Evolutionary conservation across 2,888 invertebrate species (phyloP).

Genomic region (Lycia hirtaria): DNA sequence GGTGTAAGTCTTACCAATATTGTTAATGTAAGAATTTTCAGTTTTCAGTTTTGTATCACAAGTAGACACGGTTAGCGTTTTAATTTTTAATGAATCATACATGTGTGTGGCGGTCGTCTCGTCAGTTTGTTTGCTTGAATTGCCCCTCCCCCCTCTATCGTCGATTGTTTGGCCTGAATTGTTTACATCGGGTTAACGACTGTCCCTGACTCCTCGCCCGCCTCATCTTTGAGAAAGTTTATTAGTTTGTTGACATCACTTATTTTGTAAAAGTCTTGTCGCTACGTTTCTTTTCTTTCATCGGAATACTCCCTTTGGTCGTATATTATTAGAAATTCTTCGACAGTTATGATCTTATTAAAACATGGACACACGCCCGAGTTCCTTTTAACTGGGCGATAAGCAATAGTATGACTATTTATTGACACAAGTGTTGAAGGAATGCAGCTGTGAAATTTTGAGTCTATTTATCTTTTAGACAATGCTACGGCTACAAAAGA

Average conservation of each 20-base stretch:
- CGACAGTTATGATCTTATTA: conserved; percentile 26
- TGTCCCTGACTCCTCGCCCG: conserved; percentile 68
- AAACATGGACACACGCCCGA: conserved; percentile 7
- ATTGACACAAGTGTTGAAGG: conserved; percentile 35
- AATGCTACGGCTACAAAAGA: conserved; percentile 13
- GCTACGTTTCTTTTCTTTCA: conserved; percentile 42
- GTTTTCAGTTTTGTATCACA: conserved; percentile 25
- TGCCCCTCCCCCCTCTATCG: conserved; percentile 61
- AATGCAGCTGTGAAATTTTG: conserved; percentile 35
- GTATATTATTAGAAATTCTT: conserved; percentile 30
- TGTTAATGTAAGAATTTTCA: conserved; percentile 22
- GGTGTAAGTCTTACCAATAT: too few species aligned
- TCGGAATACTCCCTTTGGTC: conserved; percentile 35
- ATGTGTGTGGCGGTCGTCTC: conserved; percentile 55
- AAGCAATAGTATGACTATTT: conserved; percentile 21
- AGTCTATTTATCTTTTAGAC: conserved; percentile 27
- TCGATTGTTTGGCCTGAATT: conserved; percentile 72
- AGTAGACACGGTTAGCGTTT: conserved; percentile 43
- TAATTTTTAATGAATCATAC: conserved; percentile 62
- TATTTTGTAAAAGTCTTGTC: conserved; percentile 50
- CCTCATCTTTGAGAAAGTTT: conserved; percentile 60
- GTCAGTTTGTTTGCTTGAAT: conserved; percentile 59
- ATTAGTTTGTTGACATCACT: conserved; percentile 66
- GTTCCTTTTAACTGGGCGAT: conserved; percentile 19
- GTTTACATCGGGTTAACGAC: conserved; percentile 73